phyloP scores from a whole-genome alignment of 2,113 vertebrate species.

The Ibidorhyncha struthersii region DNA sequence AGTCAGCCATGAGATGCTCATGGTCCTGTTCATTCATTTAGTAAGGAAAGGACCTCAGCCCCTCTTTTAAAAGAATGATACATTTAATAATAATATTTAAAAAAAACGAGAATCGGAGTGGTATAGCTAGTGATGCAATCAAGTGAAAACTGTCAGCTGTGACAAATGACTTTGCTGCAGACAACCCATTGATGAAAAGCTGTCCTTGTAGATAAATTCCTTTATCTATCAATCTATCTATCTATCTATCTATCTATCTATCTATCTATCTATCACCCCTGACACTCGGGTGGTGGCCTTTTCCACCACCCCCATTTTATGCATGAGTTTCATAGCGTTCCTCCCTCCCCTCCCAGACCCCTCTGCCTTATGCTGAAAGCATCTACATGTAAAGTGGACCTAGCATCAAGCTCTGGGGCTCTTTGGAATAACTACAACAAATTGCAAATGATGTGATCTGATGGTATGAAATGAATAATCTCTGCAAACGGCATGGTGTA shows the following conservation, averaged over 20 bases:
- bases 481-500: background rate
- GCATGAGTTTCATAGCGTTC: background rate
- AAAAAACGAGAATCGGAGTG: background rate
- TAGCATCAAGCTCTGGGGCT: background rate
- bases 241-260: too few species aligned
- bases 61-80: background rate
- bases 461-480: slow-evolving; percentile 11
- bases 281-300: background rate
- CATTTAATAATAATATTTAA: background rate
- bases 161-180: background rate
- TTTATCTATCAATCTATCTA: too few species aligned
- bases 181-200: background rate
- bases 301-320: background rate
- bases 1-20: background rate
- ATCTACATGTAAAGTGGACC: background rate
- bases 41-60: background rate
- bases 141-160: background rate
- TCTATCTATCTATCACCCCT: too few species aligned
- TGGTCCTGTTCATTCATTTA: accelerated
- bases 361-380: background rate
- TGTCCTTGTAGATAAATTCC: background rate
- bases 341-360: background rate
- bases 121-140: background rate
- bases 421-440: background rate
- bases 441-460: background rate